Evolutionary conservation across 2,888 invertebrate species (phyloP), one percentile per base, ranked within the genome.

Genomic region (Phengaris arion): DNA sequence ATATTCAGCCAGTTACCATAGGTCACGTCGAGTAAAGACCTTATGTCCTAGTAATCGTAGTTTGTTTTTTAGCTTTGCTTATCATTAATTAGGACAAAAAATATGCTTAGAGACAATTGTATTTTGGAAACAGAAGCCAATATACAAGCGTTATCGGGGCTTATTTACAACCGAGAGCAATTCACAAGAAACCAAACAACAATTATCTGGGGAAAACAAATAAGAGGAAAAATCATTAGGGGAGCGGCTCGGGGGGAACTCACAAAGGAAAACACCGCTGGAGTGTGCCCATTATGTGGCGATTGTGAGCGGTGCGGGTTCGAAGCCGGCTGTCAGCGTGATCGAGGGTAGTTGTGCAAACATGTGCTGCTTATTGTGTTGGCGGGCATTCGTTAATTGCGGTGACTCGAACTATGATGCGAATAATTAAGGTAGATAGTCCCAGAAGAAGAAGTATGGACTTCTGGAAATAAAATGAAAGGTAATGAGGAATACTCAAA

Each of bases 201-300:
- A 93, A 93, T 93, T 92, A 92, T 87, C 83, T 85, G 86, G 92
- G 90, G 90, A 92, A 93, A 93, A 92, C 92, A 93, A 93, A 93
- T 89, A 93, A 84, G 86, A 87, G 86, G 90, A 90, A 90, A 89
- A 91, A 92, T 91, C 90, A 90, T 90, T 90, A 90, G 89, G 90
- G 89, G 87, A 87, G 82, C 81, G 79, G 82, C 81, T 79, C 80
- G 82, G 87, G 90, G 89, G 88, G 82, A 85, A 86, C 86, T 85
- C 85, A 90, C 91, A 93, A 92, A 89, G 87, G 89, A 86, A 86
- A 88, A 88, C 89, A 89, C 86, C 77, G 81, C 79, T 84, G 85
- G 86, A 86, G 86, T 85, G 86, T 83, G 80, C 81, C 81, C 82
- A 82, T 82, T 82, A 82, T 81, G 82, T 81, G 80, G 80, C 82